These are phyloP conservation scores for Samia ricini DNA, from an alignment of 1,140 invertebrate species.

Conservation along the genomic window DNA sequence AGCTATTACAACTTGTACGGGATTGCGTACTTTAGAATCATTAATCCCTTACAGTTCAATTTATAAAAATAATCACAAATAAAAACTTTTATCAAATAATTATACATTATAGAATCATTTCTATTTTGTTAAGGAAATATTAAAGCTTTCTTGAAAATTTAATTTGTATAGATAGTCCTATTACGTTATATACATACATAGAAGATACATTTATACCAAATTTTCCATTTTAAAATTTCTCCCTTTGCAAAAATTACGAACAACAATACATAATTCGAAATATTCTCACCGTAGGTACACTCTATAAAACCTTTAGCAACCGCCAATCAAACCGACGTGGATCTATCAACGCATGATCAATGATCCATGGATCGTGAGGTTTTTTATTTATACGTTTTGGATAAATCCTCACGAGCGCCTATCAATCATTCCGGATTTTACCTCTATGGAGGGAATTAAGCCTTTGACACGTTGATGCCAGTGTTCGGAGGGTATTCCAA, in stretches of 20 bases:
- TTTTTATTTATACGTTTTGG: constrained; percentile 23
- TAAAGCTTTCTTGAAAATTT: no score
- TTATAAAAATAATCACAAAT: no score
- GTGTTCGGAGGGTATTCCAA: neutral
- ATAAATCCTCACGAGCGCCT: constrained; percentile 15
- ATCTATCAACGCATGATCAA: constrained; percentile 19
- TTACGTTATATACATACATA: no score
- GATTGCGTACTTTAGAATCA: no score
- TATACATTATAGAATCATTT: no score
- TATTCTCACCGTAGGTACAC: neutral
- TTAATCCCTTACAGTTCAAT: no score
- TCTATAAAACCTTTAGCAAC: neutral
- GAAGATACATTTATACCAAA: no score
- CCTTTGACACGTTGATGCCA: constrained; percentile 11
- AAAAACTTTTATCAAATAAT: no score
- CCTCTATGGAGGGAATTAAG: constrained; percentile 28
- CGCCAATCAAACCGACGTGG: constrained; percentile 3
- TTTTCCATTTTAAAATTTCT: neutral
- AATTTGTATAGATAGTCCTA: no score
- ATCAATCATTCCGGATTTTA: constrained; percentile 28
- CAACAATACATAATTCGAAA: neutral
- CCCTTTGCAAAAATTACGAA: neutral
- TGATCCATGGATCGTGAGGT: constrained; percentile 14
- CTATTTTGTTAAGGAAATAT: no score
- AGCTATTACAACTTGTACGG: no score